A percentile compares a stretch with the other conserved stretches of the same genome.
These are phyloP conservation scores for Augochlora pura DNA, from an alignment of 1,140 invertebrate genomes.

Conservation along the genomic window DNA sequence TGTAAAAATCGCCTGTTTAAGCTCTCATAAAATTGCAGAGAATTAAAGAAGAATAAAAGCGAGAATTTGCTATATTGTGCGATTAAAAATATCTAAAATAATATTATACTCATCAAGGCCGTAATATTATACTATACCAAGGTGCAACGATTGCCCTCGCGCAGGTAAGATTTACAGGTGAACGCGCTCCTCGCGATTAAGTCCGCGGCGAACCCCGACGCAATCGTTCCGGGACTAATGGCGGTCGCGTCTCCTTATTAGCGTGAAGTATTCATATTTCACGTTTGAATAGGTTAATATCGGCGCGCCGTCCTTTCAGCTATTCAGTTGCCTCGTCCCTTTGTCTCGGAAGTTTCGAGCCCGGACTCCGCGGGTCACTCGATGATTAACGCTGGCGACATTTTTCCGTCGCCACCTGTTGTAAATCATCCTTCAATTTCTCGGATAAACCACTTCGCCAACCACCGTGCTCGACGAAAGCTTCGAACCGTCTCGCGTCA, in stretches of 20 bases:
- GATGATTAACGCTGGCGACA: neutral
- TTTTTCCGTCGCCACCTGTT: neutral
- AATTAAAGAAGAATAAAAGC: too few relatives aligned
- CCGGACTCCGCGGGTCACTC: neutral
- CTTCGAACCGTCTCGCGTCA: too few relatives aligned
- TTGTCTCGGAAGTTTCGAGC: neutral
- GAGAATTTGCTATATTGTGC: too few relatives aligned
- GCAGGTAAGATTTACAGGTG: slow-evolving; percentile 1
- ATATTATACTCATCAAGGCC: too few relatives aligned
- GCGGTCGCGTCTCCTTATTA: neutral
- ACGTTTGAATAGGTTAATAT: neutral
- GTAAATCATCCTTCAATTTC: too few relatives aligned
- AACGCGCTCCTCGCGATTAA: neutral
- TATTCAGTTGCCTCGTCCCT: neutral
- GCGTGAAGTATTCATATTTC: slow-evolving; percentile 1
- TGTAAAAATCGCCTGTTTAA: too few relatives aligned
- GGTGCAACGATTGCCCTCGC: slow-evolving; percentile 1
- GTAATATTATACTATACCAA: too few relatives aligned
- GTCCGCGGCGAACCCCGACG: neutral
- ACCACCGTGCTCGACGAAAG: too few relatives aligned
- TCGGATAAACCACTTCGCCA: too few relatives aligned
- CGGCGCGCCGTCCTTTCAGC: neutral
- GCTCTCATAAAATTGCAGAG: too few relatives aligned
- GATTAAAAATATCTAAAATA: too few relatives aligned
- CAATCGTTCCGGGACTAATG: neutral